These are phyloP conservation scores for Gambelia wislizenii DNA, from an alignment of 2,797 vertebrate genomes.

Conservation along the genomic window DNA sequence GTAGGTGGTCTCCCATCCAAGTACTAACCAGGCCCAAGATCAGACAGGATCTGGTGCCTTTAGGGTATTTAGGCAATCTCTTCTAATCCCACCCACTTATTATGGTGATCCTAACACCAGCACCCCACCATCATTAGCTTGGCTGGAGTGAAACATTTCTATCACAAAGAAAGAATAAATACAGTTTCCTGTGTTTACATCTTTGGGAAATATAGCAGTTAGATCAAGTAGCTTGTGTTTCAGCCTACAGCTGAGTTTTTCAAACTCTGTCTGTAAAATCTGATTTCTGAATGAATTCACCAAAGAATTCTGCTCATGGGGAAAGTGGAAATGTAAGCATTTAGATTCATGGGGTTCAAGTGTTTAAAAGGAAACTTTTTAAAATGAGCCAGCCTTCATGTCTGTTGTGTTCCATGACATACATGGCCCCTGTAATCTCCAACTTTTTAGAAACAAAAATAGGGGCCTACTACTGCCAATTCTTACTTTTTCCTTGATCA, in stretches of 20 bases:
- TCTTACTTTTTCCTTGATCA: too few relatives aligned
- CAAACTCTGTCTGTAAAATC: conserved; percentile 13
- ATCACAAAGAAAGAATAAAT: conserved; percentile 40
- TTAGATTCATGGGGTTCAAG: neutral
- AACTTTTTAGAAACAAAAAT: neutral
- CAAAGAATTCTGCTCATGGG: neutral
- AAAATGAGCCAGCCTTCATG: neutral
- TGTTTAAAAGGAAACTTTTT: neutral
- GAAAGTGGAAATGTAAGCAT: neutral
- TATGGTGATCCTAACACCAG: conserved; percentile 17
- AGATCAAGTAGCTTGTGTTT: conserved; percentile 14
- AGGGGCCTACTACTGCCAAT: neutral
- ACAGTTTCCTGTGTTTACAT: neutral
- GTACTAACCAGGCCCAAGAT: too few relatives aligned
- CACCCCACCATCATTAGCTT: neutral
- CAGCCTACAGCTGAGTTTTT: conserved; percentile 8
- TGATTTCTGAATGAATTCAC: conserved; percentile 3
- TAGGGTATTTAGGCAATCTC: too few relatives aligned
- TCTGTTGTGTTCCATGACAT: neutral
- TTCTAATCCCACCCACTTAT: neutral
- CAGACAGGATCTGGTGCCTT: too few relatives aligned
- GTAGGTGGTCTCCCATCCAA: too few relatives aligned
- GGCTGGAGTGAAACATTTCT: neutral
- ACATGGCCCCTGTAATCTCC: neutral
- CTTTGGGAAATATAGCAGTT: conserved; percentile 6